phyloP scores from a whole-genome alignment of 2,113 vertebrate species.

The Sula dactylatra region DNA sequence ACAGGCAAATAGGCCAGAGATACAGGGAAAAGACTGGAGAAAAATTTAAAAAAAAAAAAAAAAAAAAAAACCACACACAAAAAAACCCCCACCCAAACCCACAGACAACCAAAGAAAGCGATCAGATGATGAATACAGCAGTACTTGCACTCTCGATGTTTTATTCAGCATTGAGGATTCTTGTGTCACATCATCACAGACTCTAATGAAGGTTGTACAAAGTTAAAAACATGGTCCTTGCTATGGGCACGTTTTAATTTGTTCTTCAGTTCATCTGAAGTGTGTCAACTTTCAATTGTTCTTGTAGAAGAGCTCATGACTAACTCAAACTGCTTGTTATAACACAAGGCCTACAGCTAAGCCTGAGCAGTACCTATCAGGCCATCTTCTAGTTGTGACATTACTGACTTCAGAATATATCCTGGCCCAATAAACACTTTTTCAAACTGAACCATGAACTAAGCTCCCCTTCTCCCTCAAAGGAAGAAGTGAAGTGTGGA shows the following conservation, averaged over 20 bases:
- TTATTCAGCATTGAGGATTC: not conserved
- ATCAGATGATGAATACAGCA: not conserved
- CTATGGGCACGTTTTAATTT: slow-evolving; percentile 9
- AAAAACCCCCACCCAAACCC: too few relatives aligned
- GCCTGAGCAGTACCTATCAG: not conserved
- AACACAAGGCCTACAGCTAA: not conserved
- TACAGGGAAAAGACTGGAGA: not conserved
- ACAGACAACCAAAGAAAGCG: not conserved
- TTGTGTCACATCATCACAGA: not conserved
- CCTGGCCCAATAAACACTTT: not conserved
- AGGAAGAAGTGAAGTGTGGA: not conserved
- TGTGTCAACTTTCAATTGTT: slow-evolving; percentile 4
- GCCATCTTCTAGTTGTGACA: not conserved
- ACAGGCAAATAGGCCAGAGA: not conserved
- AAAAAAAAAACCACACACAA: not conserved
- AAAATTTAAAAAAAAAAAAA: too few relatives aligned
- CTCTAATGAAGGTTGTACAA: not conserved
- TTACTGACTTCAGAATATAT: not conserved
- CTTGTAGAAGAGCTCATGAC: not conserved
- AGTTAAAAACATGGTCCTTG: not conserved
- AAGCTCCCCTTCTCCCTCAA: not conserved
- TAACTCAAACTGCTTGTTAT: not conserved
- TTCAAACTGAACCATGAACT: not conserved
- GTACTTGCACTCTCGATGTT: not conserved
- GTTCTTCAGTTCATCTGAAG: slow-evolving; percentile 17